Evolutionary conservation across 2,797 vertebrate species (phyloP), one percentile per base, ranked within the genome.

Genomic region (Thunnus albacares): DNA sequence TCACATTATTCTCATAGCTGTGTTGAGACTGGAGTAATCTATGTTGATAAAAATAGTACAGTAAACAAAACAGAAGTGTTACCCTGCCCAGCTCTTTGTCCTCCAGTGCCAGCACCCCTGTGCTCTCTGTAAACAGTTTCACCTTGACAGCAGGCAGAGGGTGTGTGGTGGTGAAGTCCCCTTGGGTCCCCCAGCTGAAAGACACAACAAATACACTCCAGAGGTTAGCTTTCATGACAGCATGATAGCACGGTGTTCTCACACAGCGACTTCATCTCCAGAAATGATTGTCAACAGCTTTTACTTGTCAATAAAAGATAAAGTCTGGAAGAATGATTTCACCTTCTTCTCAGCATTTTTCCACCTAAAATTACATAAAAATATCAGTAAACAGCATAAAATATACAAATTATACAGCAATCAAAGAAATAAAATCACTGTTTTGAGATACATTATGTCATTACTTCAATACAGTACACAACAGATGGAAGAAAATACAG

Each of bases 71-170:
- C 12, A 35, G 38, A 63, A 8, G 26, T 5, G 60, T 90, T 97
- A 99, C 98, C 97, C 98, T 95, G 85, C 98, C 98, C 35, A 99
- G 97, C 83, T 99, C 98, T 93, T 99, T 99, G 96, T 99, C 98
- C 92, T 99, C 98, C 93, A 99, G 92, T 6, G 98, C 98, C 94
- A 99, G 93, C 77, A 99, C 98, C 6, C 98, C 98, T 0, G 98
- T 99, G 93, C 98, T 99, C 90, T 99, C 98, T 0, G 98, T 99
- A 94, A 99, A 99, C 81, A 99, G 96, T 90, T 99, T 99, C 94
- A 99, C 98, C 96, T 99, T 99, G 94, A 99, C 98, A 60, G 96
- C 98, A 49, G 98, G 98, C 82, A 99, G 96, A 0, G 98, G 98
- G 0, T 99, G 98, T 47, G 98, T 99, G 35, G 97, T 98, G 0